Evolutionary conservation across 2,888 invertebrate species (phyloP), one percentile per base, ranked within the genome.

Genomic region (Plebejus anna): DNA sequence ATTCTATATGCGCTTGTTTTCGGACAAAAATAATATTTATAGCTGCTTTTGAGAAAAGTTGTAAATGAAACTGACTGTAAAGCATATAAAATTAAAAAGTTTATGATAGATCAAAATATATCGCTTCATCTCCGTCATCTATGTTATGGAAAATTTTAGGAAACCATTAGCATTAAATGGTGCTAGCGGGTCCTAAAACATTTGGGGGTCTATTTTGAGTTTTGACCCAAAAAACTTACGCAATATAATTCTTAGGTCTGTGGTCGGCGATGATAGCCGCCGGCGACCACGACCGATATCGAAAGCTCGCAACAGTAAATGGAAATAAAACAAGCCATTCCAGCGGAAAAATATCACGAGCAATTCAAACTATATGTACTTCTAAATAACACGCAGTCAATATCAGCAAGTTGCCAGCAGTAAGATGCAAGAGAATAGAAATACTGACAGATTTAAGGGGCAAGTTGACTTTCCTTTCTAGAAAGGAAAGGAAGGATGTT

Each of bases 231-330:
- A 16, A 55, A 32, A 36, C 13, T 66, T 16, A 66, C 66, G 32
- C 66, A 66, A 66, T 32, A 66, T 5, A 66, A 32, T 13, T n/a
- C 55, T 4, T 55, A 51, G 16, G 6, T 55, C 73, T 73, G 5
- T 73, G 73, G 73, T 28, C 22, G 57, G 22, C 86, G 88, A 83
- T 83, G 82, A 82, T 82, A 81, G 83, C 90, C 87, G 78, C 82
- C 75, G 90, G 90, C 89, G 83, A 84, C 85, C 90, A 90, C 90
- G 90, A 90, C 86, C 86, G 82, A 82, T 83, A 84, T 81, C 85
- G 85, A 86, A 87, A 85, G 84, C 82, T 81, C 83, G 66, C 11
- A 11, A 66, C 32, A 66, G 16, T 5, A 66, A 32, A 66, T 66
- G 32, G 36, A 32, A 66, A 66, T 66, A 36, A 66, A 66, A 66